A percentile compares a stretch with the other conserved stretches of the same genome.
Conservation (phyloP, 2,888 invertebrate species). For the Amiota communis region DNA sequence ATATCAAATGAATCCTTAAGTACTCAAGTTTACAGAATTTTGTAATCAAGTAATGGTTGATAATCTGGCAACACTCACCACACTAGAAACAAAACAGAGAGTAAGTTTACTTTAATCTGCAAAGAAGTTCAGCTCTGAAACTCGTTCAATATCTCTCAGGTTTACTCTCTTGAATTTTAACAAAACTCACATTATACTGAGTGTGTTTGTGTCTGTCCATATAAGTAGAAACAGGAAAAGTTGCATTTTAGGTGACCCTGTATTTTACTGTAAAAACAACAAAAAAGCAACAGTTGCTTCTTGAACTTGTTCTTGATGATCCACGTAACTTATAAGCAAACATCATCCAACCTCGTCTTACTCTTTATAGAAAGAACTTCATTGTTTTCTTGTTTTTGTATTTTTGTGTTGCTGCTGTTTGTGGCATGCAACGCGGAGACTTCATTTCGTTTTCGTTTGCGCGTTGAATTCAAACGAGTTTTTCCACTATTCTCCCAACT, state of each 20-base stretch:
- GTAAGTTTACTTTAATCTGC: not conserved
- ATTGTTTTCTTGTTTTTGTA: no score
- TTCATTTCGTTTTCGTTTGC: slow-evolving; percentile 61
- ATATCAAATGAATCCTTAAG: no score
- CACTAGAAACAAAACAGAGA: slow-evolving; percentile 4
- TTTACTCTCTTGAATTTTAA: no score
- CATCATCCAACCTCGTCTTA: not conserved
- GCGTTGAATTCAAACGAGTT: slow-evolving; percentile 52
- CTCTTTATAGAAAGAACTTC: no score
- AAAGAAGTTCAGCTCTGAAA: not conserved
- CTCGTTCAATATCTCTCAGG: no score
- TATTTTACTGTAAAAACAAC: slow-evolving; percentile 38
- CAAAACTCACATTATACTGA: no score
- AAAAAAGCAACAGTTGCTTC: slow-evolving; percentile 1
- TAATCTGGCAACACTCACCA: slow-evolving; percentile 14
- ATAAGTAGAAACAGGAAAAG: no score
- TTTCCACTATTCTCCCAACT: slow-evolving; percentile 46
- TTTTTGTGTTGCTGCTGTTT: no score
- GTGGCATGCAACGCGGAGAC: slow-evolving; percentile 58
- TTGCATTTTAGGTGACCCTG: slow-evolving; percentile 39
- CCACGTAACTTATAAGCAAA: slow-evolving; percentile 46
- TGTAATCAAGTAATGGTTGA: no score
- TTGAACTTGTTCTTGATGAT: slow-evolving; percentile 43
- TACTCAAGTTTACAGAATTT: no score
- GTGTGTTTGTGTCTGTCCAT: no score